Base-by-base conservation (phyloP, 2,797 vertebrate species). In the Tenualosa ilisha region DNA sequence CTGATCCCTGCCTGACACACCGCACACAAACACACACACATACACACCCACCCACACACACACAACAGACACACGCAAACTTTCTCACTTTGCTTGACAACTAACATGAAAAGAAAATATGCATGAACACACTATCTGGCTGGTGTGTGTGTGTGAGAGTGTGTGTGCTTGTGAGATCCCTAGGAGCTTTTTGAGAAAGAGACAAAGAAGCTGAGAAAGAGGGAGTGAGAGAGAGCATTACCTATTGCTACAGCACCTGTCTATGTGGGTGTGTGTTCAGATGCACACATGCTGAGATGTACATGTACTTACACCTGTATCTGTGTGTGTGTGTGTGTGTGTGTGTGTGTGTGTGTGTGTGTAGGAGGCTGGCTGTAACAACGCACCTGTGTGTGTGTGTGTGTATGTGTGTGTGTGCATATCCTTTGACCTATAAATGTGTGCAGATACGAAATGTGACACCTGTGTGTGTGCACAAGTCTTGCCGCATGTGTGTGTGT, bases 1-100 rank as follows among this genome's bases (percentile, higher is more conserved):
- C 93, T 88, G 9, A 95, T 53, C 3, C 89, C 94, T 82, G 91
- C 91, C 95, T 95, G 87, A 59, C 40, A 46, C 86, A 75, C 43
- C 83, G 86, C 51, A 22, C 83, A 82, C 65, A 82, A 17, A 56
- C 37, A 85, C 20, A 75, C 83, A 84, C 65, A 84, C 83, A 81
- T 20, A 61, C 37, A 85, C 20, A 75, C 31, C 31, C 31, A 31
- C 31, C 31, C 31, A 31, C 31, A 31, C 31, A 31, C 31, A 31
- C 31, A 82, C 83, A 61, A 84, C 84, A 84, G 1, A 83, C 82
- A 83, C 82, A 83, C 82, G 22, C 17, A 46, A 51, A 51, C 50
- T 37, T 2, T 37, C 37, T 7, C 26, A 68, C 63, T 68, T 68
- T 68, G n/a, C 63, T 13, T 68, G 63, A 31, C 63, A 31, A 72